Base-by-base conservation (phyloP, 1,140 invertebrate genomes). In the Trichonephila clavata region DNA sequence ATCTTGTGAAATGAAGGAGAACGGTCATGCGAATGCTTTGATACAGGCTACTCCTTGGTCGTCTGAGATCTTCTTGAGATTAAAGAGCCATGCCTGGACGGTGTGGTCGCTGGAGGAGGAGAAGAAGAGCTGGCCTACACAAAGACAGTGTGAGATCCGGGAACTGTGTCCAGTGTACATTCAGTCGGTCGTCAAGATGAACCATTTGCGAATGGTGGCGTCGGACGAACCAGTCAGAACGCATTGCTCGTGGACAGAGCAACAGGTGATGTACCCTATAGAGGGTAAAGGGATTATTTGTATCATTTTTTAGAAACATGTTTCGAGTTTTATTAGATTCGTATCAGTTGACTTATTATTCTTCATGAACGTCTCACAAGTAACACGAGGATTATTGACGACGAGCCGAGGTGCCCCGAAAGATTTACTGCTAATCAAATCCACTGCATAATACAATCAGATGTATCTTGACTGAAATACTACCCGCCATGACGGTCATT, bases 171-270 rank as follows among this genome's bases (percentile, higher is more conserved):
- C 96, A 13, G 94, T 94, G 93, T 96, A 96, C 21, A 96, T 91
- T 92, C 96, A 96, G 92, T 96, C 96, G 88, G 96, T 96, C 57
- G 95, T 96, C 87, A 95, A 95, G 61, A 97, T 96, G 94, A 96
- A 96, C 97, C 97, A 97, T 95, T 97, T 97, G 84, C 96, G 95
- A 60, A 97, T 95, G 16, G 96, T 96, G 90, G 96, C 95, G 95
- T 97, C 97, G 8, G 96, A 96, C 81, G 96, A 96, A 90, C 96
- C 96, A 20, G 96, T 96, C 21, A 97, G 90, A 3, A 97, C 96
- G 95, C 95, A 96, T 63, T 95, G 96, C 86, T 96, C 96, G 65
- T 96, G 95, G 20, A 97, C 96, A 7, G 96, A 93, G 86, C 96
- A 95, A 94, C 96, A 96, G 43, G 96, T 97, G 83, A 97, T 96